Evolutionary conservation across 1,140 invertebrate species (phyloP).

Genomic region (Drosophila tsacasi): DNA sequence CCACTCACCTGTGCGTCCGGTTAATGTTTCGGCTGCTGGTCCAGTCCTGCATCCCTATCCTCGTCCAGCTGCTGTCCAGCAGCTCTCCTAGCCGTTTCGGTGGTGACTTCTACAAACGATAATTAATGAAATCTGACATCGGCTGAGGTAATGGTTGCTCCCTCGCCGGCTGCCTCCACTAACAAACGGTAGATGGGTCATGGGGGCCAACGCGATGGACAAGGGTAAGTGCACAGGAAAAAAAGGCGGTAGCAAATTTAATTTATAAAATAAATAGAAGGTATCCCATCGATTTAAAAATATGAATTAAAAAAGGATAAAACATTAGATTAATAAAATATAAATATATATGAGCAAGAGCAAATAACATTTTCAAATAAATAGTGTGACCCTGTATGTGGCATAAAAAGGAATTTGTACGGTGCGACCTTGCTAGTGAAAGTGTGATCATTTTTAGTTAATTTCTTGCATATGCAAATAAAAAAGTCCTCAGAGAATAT

Average conservation of each 20-base stretch:
- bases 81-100: constrained; percentile 36
- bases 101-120: constrained; percentile 81
- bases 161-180: constrained; percentile 5
- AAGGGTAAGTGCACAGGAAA: constrained; percentile 9
- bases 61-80: background rate
- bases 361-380: too few species aligned
- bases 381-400: too few species aligned
- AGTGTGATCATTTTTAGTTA: background rate
- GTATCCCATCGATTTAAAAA: too few species aligned
- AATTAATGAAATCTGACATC: constrained; percentile 84
- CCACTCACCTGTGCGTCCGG: constrained; percentile 15
- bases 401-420: accelerated
- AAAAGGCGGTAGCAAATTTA: background rate
- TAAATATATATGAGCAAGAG: too few species aligned
- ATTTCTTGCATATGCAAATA: background rate
- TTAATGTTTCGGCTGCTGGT: constrained; percentile 14
- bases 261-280: too few species aligned
- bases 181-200: background rate
- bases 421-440: background rate
- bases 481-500: background rate
- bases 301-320: too few species aligned
- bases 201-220: constrained; percentile 9
- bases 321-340: too few species aligned
- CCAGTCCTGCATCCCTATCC: background rate
- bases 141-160: constrained; percentile 35